Evolutionary conservation across 2,797 vertebrate genomes (phyloP), one percentile per base, ranked within the genome.

Genomic region (Selene dorsalis): DNA sequence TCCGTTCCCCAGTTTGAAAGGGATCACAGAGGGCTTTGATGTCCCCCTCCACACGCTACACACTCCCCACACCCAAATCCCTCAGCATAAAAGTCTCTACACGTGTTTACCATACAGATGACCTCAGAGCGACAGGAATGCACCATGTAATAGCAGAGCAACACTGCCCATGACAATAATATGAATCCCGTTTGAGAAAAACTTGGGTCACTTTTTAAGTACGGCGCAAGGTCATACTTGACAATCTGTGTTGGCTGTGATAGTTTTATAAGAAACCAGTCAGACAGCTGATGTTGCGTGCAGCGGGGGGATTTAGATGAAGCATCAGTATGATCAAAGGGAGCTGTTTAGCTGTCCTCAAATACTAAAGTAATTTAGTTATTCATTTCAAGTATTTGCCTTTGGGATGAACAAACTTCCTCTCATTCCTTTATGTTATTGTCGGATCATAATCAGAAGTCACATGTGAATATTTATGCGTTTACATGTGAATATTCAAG

Each of bases 11-110:
- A 58, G 80, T 93, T 92, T 93, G 85, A 92, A 92, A 90, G 83
- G 84, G 89, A 92, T 93, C 87, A 90, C 84, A 91, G 85, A 71
- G 73, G 48, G 80, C 91, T 94, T 94, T 94, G 91, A 94, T 94
- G 85, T 39, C 63, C 47, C 53, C n/a, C 3, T 28, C 3, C 4
- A 22, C 48, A 50, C 48, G 22, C 32, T 35, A 50, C 48, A 50
- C 48, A 50, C 48, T 39, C 71, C 76, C 30, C 59, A 39, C 83
- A 74, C 69, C 64, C 69, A 78, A 80, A 71, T 82, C 81, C 82
- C 57, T 63, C 65, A 0, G 70, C 73, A 56, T 24, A 32, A 48
- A 77, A 79, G 71, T 74, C 80, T 83, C 63, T 81, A 86, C 88
- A 92, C 87, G 77, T 92, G 91, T 91, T 92, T 92, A 89, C 87